phyloP scores from a whole-genome alignment of 2,797 vertebrate genomes.

The Lindbergichthys nudifrons region DNA sequence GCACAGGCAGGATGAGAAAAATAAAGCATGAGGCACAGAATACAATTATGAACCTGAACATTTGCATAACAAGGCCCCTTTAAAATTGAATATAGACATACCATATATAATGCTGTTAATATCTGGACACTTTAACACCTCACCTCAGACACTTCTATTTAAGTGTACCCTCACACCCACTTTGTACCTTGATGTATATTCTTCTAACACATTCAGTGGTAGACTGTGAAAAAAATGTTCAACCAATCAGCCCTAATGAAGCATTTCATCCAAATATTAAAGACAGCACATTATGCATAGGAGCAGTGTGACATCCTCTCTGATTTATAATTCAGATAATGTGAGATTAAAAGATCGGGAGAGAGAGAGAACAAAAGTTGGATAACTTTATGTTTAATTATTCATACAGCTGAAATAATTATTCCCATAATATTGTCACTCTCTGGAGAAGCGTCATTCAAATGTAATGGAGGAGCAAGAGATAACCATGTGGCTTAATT shows the following conservation, averaged over 20 bases:
- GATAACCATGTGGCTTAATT: conserved; percentile 70
- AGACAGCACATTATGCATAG: conserved; percentile 29
- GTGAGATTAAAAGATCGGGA: conserved; percentile 49
- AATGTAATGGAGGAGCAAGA: conserved; percentile 69
- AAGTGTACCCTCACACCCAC: neutral
- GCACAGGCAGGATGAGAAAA: too few relatives aligned
- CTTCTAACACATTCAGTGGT: neutral
- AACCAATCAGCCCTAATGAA: conserved; percentile 25
- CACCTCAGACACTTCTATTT: neutral
- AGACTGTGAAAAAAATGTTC: conserved; percentile 8
- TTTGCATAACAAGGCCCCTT: too few relatives aligned
- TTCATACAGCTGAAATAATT: conserved; percentile 78
- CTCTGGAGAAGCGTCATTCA: conserved; percentile 73
- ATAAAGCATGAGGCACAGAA: too few relatives aligned
- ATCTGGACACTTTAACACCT: neutral
- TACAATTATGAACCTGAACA: too few relatives aligned
- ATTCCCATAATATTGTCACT: conserved; percentile 75
- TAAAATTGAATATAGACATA: too few relatives aligned
- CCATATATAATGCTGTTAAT: neutral
- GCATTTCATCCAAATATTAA: conserved; percentile 15
- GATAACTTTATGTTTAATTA: conserved; percentile 79
- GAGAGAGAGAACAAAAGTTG: conserved; percentile 52
- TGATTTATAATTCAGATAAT: conserved; percentile 72
- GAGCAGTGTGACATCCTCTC: conserved; percentile 50
- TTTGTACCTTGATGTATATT: conserved; percentile 1